Base-by-base conservation (phyloP, 1,140 invertebrate species). In the Lepidostoma basale region DNA sequence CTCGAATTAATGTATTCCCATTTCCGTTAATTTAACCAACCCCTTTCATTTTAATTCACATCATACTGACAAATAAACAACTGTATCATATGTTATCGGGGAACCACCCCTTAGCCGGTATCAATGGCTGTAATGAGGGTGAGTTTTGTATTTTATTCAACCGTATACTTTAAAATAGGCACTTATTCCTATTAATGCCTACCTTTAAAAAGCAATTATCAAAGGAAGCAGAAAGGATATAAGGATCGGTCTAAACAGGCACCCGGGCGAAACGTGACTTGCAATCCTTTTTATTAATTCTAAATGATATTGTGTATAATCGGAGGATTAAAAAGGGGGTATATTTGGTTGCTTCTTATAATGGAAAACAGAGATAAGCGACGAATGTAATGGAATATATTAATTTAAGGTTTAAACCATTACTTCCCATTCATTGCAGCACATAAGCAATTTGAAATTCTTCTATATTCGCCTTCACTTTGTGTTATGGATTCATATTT, bases 131-230 rank as follows among this genome's bases (percentile, higher is more conserved):
- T 42, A 26, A 42, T 23, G 18, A 42, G 56, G 56, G 33, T 18
- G 18, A 20, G 22, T 14, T 40, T 40, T 60, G 52, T 60, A 14
- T 60, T 60, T 40, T 60, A 40, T 42, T 44, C 36, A 60, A 60
- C 56, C 56, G 8, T 26, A 60, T 60, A 39, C 56, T 42, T 49
- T 56, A 33, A 16, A 60, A 42, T 42, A n/a, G 22, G 22, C 39
- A 60, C 56, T 60, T 60, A 60, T 12, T 60, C 23, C 42, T 25
- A 14, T 60, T 60, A 60, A 60, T 60, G 23, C 56, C 23, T 60
- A 40, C 56, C 36, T 60, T 60, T 60, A 60, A 60, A 60, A 60
- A 42, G 56, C 39, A 60, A 60, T 60, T 60, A 33, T 33, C 6
- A 40, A 40, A 60, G 30, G 30, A 39, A 36, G 30, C 18, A 36